Percentiles rank a stretch among this genome's conserved stretches.
Conservation (phyloP, 2,888 invertebrate species). For the Geophilus truncorum region DNA sequence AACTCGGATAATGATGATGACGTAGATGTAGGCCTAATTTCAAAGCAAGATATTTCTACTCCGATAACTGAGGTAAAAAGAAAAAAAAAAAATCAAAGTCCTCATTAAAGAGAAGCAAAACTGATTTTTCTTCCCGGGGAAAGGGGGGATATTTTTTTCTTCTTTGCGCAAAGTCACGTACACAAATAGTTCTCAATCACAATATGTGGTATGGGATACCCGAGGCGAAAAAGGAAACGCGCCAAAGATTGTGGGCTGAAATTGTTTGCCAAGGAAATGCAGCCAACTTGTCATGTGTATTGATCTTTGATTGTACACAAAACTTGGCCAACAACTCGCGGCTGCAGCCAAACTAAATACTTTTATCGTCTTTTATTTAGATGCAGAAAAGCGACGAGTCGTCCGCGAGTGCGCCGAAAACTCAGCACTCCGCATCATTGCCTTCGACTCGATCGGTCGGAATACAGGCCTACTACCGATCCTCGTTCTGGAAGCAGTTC, state of each 20-base stretch:
- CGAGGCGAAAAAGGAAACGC: slow-evolving; percentile 34
- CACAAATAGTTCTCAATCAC: no score
- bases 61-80: no score
- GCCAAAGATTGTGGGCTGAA: not conserved
- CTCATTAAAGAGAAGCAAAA: not conserved
- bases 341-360: no score
- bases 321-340: not conserved
- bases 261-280: not conserved
- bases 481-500: slow-evolving; percentile 73
- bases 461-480: slow-evolving; percentile 71
- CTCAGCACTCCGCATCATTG: not conserved
- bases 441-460: slow-evolving; percentile 48
- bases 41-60: no score
- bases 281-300: not conserved
- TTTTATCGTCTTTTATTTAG: no score
- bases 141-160: no score
- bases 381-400: no score
- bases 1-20: slow-evolving; percentile 55
- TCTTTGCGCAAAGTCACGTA: not conserved
- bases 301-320: not conserved
- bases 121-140: not conserved
- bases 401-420: not conserved
- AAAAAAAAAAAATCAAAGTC: not conserved
- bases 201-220: slow-evolving; percentile 7
- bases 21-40: slow-evolving; percentile 49